A percentile compares a stretch with the other conserved stretches of the same genome.
These are phyloP conservation scores for Trogon melanurus DNA, from an alignment of 2,113 vertebrate species.

Conservation along the genomic window DNA sequence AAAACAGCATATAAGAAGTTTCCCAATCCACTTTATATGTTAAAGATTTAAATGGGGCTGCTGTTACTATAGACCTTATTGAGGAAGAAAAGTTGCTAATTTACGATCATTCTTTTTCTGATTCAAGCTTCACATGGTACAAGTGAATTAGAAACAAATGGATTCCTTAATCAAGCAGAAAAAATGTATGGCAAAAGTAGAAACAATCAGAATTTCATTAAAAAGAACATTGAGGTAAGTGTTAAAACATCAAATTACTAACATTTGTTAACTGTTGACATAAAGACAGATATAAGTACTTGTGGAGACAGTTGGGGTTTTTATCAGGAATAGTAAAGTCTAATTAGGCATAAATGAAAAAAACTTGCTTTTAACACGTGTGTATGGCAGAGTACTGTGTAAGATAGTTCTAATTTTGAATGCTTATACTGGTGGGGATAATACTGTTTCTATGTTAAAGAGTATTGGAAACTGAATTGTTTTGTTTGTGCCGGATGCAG, in stretches of 20 bases:
- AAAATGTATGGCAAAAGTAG: conserved; percentile 53
- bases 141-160: conserved; percentile 56
- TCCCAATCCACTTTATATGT: neutral
- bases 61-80: neutral
- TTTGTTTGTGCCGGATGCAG: neutral
- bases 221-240: conserved; percentile 92
- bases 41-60: neutral
- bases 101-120: no score
- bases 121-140: conserved; percentile 57
- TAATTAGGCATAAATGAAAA: neutral
- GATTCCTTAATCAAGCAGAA: conserved; percentile 54
- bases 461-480: neutral
- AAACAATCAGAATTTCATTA: conserved; percentile 85
- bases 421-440: neutral
- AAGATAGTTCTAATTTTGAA: neutral
- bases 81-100: neutral
- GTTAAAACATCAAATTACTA: neutral
- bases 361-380: neutral
- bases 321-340: neutral
- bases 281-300: neutral
- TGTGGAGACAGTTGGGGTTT: neutral
- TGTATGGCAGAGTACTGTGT: neutral
- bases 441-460: neutral
- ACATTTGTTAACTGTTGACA: neutral
- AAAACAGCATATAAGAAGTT: neutral